Evolutionary conservation across 2,888 invertebrate species (phyloP), one percentile per base, ranked within the genome.

Genomic region (Sisyra nigra): DNA sequence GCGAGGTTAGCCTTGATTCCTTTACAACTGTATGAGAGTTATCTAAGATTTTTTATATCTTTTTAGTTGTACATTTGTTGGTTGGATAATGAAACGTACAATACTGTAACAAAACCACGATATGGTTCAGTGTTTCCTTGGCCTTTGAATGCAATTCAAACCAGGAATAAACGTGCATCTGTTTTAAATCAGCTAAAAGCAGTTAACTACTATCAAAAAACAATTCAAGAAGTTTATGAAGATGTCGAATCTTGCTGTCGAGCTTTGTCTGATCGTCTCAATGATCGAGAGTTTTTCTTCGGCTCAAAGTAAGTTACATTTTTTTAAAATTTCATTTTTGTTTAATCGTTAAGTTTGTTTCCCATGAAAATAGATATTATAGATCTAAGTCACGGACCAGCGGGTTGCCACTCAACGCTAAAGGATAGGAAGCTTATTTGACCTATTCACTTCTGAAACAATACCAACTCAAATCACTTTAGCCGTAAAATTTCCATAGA

Each of bases 71-170:
- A 88, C 61, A 72, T 93, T 48, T 84, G 86, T 37, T 96, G 94
- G 85, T 67, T 82, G 44, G 84, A 92, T 57, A 70, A 76, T 40
- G 72, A 75, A 40, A 89, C 89, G 0, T 81, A 82, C 51, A 74
- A 77, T 45, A 74, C 80, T 46, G 80, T 92, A 2, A 96, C 96
- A 0, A 79, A 78, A 46, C 73, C 76, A 0, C 72, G 96, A 5
- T 85, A 89, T 61, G 87, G 92, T 0, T 84, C 84, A 0, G 86
- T 88, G 2, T 91, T 88, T 65, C 88, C 92, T 0, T 97, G 92
- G 85, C 97, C 97, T 0, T 62, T 97, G 3, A 87, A 84, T 57
- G 68, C 75, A 55, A 63, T 91, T 30, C 74, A 93, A 55, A 89
- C 87, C 2, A 75, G 80, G 61, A 68, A 74, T 32, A 92, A 91